A percentile compares a stretch with the other conserved stretches of the same genome.
phyloP scores from a whole-genome alignment of 2,797 vertebrate genomes.

The Hippocampus kuda region DNA sequence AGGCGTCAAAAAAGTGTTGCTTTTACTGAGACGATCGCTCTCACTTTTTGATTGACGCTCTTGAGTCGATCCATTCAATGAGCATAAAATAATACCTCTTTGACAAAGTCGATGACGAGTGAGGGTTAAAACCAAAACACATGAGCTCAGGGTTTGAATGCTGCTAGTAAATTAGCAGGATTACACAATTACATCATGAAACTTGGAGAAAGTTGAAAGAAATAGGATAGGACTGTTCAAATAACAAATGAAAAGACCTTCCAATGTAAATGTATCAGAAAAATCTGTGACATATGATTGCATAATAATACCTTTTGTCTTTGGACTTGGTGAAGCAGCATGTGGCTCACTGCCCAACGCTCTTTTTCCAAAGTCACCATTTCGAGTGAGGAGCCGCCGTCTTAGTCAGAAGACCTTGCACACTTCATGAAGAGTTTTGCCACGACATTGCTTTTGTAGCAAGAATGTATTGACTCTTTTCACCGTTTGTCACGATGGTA shows the following conservation, averaged over 20 bases:
- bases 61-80: not conserved
- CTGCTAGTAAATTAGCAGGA: not conserved
- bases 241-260: not conserved
- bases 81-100: not conserved
- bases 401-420: not conserved
- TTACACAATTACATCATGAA: not conserved
- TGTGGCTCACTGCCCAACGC: not conserved
- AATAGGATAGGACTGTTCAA: not conserved
- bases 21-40: not conserved
- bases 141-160: not conserved
- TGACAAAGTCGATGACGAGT: not conserved
- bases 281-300: not conserved
- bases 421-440: not conserved
- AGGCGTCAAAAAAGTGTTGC: not conserved
- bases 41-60: not conserved
- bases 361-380: not conserved
- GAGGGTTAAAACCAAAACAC: not conserved
- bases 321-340: not conserved
- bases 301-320: not conserved
- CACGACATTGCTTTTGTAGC: not conserved
- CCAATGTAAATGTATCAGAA: not conserved
- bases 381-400: not conserved
- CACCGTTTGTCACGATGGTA: too few species aligned
- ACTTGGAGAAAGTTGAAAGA: not conserved
- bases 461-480: not conserved